phyloP scores from a whole-genome alignment of 2,797 vertebrate genomes.

The Eulemur mongoz region DNA sequence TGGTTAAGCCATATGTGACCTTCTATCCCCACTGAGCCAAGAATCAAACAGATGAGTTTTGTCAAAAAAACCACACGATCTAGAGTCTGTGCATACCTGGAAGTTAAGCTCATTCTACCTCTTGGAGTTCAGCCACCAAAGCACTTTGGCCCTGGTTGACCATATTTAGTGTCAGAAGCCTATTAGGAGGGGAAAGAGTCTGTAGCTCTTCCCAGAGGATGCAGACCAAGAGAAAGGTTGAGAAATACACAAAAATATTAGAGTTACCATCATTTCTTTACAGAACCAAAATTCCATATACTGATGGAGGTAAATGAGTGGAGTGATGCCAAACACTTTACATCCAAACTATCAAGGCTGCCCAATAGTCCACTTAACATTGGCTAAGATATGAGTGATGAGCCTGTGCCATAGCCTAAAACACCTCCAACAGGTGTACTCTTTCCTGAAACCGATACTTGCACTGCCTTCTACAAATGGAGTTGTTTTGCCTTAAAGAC shows the following conservation, averaged over 20 bases:
- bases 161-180: not conserved
- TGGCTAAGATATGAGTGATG: not conserved
- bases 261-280: not conserved
- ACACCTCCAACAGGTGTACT: not conserved
- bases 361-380: not conserved
- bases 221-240: not conserved
- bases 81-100: not conserved
- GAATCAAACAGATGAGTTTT: not conserved
- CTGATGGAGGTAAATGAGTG: not conserved
- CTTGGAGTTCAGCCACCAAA: not conserved
- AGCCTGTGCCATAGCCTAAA: not conserved
- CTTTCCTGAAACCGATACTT: not conserved
- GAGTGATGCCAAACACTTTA: not conserved
- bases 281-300: not conserved
- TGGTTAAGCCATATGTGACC: not conserved
- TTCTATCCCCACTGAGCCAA: not conserved
- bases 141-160: not conserved
- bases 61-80: not conserved
- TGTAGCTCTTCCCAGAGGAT: not conserved
- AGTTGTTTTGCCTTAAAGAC: not conserved
- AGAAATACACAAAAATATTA: not conserved
- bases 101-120: not conserved
- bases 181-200: not conserved
- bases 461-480: not conserved
- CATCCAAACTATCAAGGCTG: not conserved